Percentiles rank a stretch among this genome's conserved stretches.
These are phyloP conservation scores for Drosophila buzzatii DNA, from an alignment of 2,888 invertebrate genomes.

Conservation along the genomic window DNA sequence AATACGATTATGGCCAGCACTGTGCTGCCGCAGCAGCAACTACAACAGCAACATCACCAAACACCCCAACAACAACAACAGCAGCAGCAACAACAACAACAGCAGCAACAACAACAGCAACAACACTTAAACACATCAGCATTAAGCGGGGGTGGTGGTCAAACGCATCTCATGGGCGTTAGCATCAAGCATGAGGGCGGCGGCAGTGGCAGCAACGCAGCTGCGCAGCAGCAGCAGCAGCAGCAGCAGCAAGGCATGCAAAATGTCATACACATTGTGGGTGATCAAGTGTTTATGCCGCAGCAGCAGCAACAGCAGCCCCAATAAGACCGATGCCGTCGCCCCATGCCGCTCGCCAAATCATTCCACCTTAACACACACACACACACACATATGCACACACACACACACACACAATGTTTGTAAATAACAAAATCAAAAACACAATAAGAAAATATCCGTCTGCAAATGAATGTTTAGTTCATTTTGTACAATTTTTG, in stretches of 20 bases:
- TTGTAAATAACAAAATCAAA: conserved; percentile 67
- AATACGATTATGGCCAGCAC: conserved; percentile 64
- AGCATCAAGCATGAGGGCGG: conserved; percentile 63
- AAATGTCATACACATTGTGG: conserved; percentile 83
- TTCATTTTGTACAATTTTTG: conserved; percentile 69
- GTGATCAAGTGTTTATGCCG: conserved; percentile 77
- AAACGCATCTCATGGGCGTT: conserved; percentile 65
- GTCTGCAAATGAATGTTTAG: conserved; percentile 66
- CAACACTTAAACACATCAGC: conserved; percentile 68
- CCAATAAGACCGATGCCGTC: conserved; percentile 35
- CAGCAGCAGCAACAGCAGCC: conserved; percentile 66
- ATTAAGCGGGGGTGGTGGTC: conserved; percentile 62
- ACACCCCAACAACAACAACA: conserved; percentile 48
- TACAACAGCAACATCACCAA: conserved; percentile 58
- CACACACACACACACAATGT: conserved; percentile 41
- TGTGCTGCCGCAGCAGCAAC: conserved; percentile 67
- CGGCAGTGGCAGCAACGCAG: conserved; percentile 34
- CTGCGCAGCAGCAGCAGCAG: conserved; percentile 59
- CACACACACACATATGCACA: conserved; percentile 21
- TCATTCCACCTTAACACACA: conserved; percentile 65
- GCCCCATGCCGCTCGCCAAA: conserved; percentile 51
- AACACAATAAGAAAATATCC: conserved; percentile 50
- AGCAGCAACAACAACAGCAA: conserved; percentile 49
- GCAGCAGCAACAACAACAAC: conserved; percentile 52
- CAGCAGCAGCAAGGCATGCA: conserved; percentile 70